A percentile compares a stretch with the other conserved stretches of the same genome.
Evolutionary conservation across 2,888 invertebrate species (phyloP).

Genomic region (Rotaria sp.): DNA sequence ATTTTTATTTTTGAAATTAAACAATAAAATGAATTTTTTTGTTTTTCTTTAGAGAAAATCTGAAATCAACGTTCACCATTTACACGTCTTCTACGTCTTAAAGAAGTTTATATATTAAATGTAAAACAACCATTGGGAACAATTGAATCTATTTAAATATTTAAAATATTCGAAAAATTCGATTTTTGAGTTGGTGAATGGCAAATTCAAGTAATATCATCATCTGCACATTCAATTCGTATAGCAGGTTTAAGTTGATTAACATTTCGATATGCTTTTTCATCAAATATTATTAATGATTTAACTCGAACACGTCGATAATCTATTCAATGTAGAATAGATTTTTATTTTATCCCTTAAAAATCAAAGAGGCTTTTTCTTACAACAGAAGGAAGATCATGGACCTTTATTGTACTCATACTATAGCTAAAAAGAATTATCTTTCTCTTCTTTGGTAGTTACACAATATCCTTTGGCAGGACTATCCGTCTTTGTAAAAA

Average conservation of each 20-base stretch:
- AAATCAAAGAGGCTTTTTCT: no score
- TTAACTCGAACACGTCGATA: slow-evolving; percentile 61
- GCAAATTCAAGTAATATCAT: slow-evolving; percentile 60
- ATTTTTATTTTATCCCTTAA: no score
- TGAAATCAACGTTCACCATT: slow-evolving; percentile 42
- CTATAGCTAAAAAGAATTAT: no score
- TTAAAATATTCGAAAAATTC: background rate
- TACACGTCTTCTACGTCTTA: slow-evolving; percentile 59
- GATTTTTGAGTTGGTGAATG: background rate
- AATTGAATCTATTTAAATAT: slow-evolving; percentile 47
- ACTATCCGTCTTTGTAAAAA: no score
- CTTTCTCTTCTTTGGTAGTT: no score
- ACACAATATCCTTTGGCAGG: no score
- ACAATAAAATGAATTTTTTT: no score
- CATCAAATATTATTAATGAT: slow-evolving; percentile 58
- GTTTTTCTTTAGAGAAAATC: background rate
- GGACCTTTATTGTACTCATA: no score
- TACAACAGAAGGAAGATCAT: no score
- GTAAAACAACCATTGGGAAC: slow-evolving; percentile 64
- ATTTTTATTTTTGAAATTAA: background rate
- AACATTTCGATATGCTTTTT: slow-evolving; percentile 66
- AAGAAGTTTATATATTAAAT: slow-evolving; percentile 64
- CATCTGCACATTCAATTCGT: slow-evolving; percentile 64
- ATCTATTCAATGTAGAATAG: slow-evolving; percentile 61
- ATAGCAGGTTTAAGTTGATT: slow-evolving; percentile 65